Percentiles rank a stretch among this genome's conserved stretches.
Evolutionary conservation across 2,113 vertebrate genomes (phyloP).

Genomic region (Prolemur simus): DNA sequence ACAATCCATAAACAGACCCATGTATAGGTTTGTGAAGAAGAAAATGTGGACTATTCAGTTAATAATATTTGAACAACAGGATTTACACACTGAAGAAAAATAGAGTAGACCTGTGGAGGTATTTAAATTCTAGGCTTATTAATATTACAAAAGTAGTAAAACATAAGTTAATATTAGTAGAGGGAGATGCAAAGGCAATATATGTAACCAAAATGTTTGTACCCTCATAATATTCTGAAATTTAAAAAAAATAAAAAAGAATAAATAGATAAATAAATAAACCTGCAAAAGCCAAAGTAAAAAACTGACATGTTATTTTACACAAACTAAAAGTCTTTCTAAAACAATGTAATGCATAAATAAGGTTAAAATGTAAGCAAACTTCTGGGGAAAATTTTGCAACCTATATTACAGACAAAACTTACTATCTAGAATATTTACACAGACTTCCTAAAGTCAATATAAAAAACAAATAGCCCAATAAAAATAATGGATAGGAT

Average conservation of each 20-base stretch:
- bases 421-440: background rate
- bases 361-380: background rate
- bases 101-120: background rate
- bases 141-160: background rate
- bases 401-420: background rate
- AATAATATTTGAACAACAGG: background rate
- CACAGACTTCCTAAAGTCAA: background rate
- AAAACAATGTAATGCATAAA: slow-evolving; percentile 16
- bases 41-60: background rate
- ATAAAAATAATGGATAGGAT: background rate
- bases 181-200: no score
- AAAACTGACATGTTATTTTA: background rate
- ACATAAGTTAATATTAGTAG: background rate
- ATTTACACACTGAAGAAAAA: background rate
- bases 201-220: no score
- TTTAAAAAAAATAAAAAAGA: no score
- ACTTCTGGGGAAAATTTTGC: background rate
- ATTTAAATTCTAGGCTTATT: background rate
- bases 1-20: background rate
- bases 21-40: background rate
- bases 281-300: background rate
- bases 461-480: background rate
- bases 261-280: no score
- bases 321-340: background rate
- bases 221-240: no score